Conservation (phyloP, 2,797 vertebrate genomes). For the Chiropotes sagulatus region DNA sequence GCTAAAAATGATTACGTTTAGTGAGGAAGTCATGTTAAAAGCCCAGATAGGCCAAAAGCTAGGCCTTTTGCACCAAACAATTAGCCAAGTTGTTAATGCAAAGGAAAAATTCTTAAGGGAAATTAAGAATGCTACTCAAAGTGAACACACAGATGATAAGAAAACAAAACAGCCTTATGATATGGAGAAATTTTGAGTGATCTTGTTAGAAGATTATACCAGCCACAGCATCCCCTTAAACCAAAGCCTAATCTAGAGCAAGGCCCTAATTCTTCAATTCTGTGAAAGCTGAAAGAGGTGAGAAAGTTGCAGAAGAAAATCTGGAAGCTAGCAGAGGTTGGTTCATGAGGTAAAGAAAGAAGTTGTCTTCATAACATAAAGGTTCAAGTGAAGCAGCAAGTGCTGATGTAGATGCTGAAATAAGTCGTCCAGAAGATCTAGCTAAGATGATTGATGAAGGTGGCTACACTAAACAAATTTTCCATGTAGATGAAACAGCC, state of each 20-base stretch:
- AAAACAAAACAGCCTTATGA: neutral
- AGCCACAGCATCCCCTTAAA: neutral
- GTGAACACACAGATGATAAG: neutral
- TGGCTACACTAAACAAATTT: neutral
- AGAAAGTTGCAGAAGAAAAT: neutral
- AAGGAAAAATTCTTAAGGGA: neutral
- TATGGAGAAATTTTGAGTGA: neutral
- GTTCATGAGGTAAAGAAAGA: neutral
- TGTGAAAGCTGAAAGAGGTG: neutral
- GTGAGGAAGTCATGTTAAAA: neutral
- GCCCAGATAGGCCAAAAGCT: neutral
- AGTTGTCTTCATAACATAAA: neutral
- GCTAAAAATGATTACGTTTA: neutral
- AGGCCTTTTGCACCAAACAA: neutral
- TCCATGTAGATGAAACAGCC: neutral
- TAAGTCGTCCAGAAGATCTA: neutral
- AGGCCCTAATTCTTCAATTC: neutral
- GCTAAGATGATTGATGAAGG: neutral
- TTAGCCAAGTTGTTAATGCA: neutral
- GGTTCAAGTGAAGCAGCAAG: neutral
- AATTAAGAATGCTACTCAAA: neutral
- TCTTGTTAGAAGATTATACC: neutral
- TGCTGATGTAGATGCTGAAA: neutral
- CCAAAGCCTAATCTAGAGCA: neutral
- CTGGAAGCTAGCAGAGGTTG: neutral